phyloP scores from a whole-genome alignment of 1,140 invertebrate genomes.

The Atta cephalotes region DNA sequence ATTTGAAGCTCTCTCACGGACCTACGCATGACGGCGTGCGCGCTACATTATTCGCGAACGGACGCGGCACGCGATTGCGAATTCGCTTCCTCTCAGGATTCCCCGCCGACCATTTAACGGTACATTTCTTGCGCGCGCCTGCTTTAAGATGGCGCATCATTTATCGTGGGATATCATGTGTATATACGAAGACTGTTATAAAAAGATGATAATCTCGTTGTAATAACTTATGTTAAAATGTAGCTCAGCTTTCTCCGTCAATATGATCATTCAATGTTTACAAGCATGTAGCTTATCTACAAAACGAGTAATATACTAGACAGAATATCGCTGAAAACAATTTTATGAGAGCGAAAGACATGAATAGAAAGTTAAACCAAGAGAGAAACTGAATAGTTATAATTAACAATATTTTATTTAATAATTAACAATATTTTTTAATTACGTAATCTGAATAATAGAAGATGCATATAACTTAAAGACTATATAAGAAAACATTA shows the following conservation, averaged over 20 bases:
- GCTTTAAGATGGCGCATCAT: conserved; percentile 34
- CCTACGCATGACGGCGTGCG: conserved; percentile 44
- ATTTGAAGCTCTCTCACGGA: conserved; percentile 44
- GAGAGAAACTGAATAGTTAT: background rate
- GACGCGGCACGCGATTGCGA: conserved; percentile 52
- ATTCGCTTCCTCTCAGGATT: conserved; percentile 46
- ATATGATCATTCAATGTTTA: conserved; percentile 2
- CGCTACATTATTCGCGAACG: conserved; percentile 50
- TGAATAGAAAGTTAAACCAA: background rate
- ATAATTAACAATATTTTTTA: background rate
- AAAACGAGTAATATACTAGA: background rate
- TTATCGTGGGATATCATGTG: conserved; percentile 19
- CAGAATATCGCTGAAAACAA: background rate
- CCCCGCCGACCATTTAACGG: conserved; percentile 42
- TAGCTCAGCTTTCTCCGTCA: background rate
- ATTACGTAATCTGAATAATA: background rate
- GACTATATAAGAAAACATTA: background rate
- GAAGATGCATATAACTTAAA: background rate
- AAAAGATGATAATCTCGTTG: conserved; percentile 1
- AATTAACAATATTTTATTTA: background rate
- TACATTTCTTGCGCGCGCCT: conserved; percentile 50
- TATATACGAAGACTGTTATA: background rate
- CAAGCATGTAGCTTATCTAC: background rate
- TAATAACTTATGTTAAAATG: conserved; percentile 14
- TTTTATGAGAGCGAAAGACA: background rate